Conservation (phyloP, 2,113 vertebrate species). For the Stegastes partitus region DNA sequence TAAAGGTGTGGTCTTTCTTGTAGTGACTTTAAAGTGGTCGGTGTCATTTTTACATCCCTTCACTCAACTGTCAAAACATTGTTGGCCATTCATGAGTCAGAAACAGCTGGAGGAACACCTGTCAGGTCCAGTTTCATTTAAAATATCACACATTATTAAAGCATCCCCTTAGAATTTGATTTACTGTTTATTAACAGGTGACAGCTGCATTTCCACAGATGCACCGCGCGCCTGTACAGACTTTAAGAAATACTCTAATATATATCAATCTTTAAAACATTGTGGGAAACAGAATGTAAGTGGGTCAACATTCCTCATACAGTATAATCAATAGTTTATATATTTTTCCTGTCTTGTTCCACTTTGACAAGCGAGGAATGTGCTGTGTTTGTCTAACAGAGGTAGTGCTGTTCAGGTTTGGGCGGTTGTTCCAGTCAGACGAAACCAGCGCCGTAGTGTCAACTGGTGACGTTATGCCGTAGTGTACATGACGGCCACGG, state of each 20-base stretch:
- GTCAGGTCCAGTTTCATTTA: background rate
- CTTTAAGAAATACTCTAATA: background rate
- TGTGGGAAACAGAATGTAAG: background rate
- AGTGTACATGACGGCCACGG: constrained; percentile 30
- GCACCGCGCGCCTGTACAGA: background rate
- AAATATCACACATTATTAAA: background rate
- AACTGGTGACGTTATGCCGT: constrained; percentile 57
- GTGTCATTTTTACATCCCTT: background rate
- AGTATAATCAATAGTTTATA: background rate
- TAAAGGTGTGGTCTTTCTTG: background rate
- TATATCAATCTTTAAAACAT: background rate
- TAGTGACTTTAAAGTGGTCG: no score
- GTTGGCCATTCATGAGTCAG: background rate
- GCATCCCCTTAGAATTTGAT: constrained; percentile 3
- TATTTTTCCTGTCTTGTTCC: constrained; percentile 8
- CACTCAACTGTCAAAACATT: background rate
- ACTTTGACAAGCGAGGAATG: constrained; percentile 74
- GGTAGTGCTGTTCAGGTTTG: constrained; percentile 77
- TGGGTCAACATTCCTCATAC: constrained; percentile 1
- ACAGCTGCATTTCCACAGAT: constrained; percentile 1
- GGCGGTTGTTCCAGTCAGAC: constrained; percentile 82
- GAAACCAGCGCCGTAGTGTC: constrained; percentile 76
- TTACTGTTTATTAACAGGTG: background rate
- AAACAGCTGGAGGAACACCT: background rate
- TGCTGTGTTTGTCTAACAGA: constrained; percentile 67